A percentile compares a stretch with the other conserved stretches of the same genome.
phyloP scores from a whole-genome alignment of 2,888 invertebrate genomes.

The Synergus gifuensis region DNA sequence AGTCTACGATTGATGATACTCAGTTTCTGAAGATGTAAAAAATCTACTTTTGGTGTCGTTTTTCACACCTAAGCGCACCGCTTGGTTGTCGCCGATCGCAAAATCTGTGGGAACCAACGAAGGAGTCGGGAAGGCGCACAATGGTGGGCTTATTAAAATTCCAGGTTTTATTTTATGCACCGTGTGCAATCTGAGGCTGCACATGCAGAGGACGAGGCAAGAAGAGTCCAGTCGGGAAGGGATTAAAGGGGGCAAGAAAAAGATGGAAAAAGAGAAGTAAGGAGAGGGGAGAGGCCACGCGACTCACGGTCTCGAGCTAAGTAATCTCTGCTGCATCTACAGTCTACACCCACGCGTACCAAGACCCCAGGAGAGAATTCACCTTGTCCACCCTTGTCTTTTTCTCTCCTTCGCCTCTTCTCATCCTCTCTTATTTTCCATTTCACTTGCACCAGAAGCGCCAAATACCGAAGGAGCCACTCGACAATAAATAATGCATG shows the following conservation, averaged over 20 bases:
- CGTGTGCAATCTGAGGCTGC: constrained; percentile 60
- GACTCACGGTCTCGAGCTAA: constrained; percentile 63
- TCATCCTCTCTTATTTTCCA: constrained; percentile 38
- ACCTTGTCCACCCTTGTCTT: constrained; percentile 59
- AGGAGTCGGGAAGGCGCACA: constrained; percentile 62
- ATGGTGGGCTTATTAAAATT: constrained; percentile 74
- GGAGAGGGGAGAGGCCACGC: constrained; percentile 68
- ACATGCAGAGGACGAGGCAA: constrained; percentile 44
- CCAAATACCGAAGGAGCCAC: constrained; percentile 42
- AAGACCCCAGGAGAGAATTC: constrained; percentile 61
- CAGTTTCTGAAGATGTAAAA: constrained; percentile 16
- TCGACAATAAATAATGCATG: constrained; percentile 53
- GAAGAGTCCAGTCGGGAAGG: constrained; percentile 45
- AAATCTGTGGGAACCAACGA: constrained; percentile 62
- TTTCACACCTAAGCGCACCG: constrained; percentile 50
- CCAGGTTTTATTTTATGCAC: constrained; percentile 72
- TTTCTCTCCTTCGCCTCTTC: constrained; percentile 46
- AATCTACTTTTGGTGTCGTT: constrained; percentile 29
- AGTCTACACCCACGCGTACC: constrained; percentile 69
- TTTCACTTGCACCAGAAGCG: constrained; percentile 43
- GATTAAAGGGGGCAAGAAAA: constrained; percentile 48
- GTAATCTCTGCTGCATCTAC: constrained; percentile 69
- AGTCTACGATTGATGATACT: constrained; percentile 14
- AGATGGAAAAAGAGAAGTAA: constrained; percentile 50
- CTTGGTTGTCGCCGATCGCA: constrained; percentile 62